Base-by-base conservation (phyloP, 2,888 invertebrate genomes). In the Leucophora obtusa region DNA sequence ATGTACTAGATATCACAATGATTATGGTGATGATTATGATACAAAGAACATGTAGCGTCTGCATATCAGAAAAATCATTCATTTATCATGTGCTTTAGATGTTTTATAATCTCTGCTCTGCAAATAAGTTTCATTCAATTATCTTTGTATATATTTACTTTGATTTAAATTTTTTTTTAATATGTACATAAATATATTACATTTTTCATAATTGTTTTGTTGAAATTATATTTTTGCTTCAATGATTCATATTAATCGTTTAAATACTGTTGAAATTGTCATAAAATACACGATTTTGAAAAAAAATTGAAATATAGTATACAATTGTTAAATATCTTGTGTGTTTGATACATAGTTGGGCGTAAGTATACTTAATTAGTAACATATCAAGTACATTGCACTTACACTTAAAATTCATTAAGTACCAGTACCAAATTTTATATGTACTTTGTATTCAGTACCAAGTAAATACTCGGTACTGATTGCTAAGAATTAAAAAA, bases 201-300 rank as follows among this genome's bases (percentile, higher is more conserved):
- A 69, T 15, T 79, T 68, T 72, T 77, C 69, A 73, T 81, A 81
- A 81, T 81, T 77, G 65, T 60, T 81, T 73, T 77, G 81, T 77
- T 81, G 81, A 77, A 81, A 81, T 77, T 77, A 73, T 73, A 73
- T 73, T 73, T 81, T 73, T 73, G 77, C 76, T 75, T 75, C 51
- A 76, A 50, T 81, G 81, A 81, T 81, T 81, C 81, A 81, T 66
- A 56, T 74, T 77, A 81, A 81, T 77, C 73, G 73, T 81, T 59
- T 9, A 17, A 71, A 77, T 65, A 76, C 58, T 76, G 69, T 76
- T 58, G 33, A 73, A 79, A 59, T 54, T 62, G 15, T 68, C 56
- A 56, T 56, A 24, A 21, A 53, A 21, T 21, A 53, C 21, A 33
- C 33, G 15, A 69, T 53, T 50, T 43, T 54, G 21, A 53, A 63